phyloP scores from a whole-genome alignment of 2,888 invertebrate genomes.

The Agonopterix subpropinquella region DNA sequence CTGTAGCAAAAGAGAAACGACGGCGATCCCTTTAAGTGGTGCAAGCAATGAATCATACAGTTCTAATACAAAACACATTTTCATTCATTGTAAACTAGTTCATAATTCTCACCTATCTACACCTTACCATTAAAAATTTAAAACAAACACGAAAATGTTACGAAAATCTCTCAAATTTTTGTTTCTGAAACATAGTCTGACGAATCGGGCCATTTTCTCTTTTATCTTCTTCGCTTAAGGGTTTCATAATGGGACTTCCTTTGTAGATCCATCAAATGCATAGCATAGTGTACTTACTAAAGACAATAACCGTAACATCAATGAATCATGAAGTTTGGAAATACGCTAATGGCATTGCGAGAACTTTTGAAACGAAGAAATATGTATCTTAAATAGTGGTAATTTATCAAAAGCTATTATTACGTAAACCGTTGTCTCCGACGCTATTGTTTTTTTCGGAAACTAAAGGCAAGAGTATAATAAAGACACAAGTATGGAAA shows the following conservation, averaged over 20 bases:
- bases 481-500: no score
- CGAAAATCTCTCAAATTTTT: conserved; percentile 19
- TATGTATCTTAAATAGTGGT: conserved; percentile 40
- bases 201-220: no score
- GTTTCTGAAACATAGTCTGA: no score
- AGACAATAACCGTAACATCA: conserved; percentile 45
- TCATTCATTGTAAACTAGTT: conserved; percentile 27
- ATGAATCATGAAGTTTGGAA: conserved; percentile 52
- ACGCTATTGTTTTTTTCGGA: conserved; percentile 27
- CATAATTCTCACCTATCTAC: conserved; percentile 46
- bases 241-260: no score
- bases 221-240: no score
- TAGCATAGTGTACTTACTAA: conserved; percentile 8
- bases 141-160: conserved; percentile 22
- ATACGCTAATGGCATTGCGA: conserved; percentile 41
- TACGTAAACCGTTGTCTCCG: conserved; percentile 25
- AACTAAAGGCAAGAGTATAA: not conserved
- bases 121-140: conserved; percentile 41
- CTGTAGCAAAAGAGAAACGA: not conserved
- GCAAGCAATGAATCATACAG: conserved; percentile 3
- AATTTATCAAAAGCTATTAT: conserved; percentile 44
- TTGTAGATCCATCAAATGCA: no score
- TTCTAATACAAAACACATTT: conserved; percentile 9
- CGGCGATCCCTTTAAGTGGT: no score
- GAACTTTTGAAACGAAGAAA: conserved; percentile 43